Conservation (phyloP, 2,113 vertebrate species). For the Melanostigma gelatinosum region DNA sequence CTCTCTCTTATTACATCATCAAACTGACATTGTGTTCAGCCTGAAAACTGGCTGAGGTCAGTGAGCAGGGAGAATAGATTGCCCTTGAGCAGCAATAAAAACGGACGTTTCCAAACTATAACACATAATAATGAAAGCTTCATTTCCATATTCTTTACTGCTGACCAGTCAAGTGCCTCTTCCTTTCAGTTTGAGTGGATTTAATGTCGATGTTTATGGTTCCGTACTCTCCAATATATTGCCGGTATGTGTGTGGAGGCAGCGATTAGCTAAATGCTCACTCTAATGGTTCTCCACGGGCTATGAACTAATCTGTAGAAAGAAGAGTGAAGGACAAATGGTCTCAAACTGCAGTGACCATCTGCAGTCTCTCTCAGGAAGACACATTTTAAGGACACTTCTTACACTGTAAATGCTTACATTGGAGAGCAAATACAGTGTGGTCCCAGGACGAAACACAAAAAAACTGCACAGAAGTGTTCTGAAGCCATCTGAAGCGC, state of each 20-base stretch:
- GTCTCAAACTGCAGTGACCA: conserved; percentile 29
- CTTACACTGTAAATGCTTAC: neutral
- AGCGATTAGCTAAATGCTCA: conserved; percentile 68
- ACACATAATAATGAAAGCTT: conserved; percentile 67
- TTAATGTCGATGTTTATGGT: conserved; percentile 67
- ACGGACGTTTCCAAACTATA: conserved; percentile 60
- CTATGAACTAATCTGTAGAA: conserved; percentile 37
- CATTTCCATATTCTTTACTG: conserved; percentile 70
- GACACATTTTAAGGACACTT: conserved; percentile 11
- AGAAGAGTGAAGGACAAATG: conserved; percentile 53
- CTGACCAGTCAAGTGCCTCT: conserved; percentile 59
- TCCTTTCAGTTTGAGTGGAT: conserved; percentile 62
- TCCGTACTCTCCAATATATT: conserved; percentile 44
- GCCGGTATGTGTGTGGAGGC: conserved; percentile 43
- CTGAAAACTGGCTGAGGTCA: conserved; percentile 60
- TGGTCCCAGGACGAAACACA: neutral
- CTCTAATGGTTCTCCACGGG: conserved; percentile 42
- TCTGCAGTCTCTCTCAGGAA: conserved; percentile 29
- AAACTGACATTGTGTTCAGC: conserved; percentile 58
- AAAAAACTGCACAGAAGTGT: neutral
- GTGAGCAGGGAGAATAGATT: conserved; percentile 51
- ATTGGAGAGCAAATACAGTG: neutral
- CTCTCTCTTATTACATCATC: conserved; percentile 66
- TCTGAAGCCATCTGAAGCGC: neutral
- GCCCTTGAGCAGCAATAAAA: conserved; percentile 59